Evolutionary conservation across 2,888 invertebrate species (phyloP).

Genomic region (Ectemnius lituratus): DNA sequence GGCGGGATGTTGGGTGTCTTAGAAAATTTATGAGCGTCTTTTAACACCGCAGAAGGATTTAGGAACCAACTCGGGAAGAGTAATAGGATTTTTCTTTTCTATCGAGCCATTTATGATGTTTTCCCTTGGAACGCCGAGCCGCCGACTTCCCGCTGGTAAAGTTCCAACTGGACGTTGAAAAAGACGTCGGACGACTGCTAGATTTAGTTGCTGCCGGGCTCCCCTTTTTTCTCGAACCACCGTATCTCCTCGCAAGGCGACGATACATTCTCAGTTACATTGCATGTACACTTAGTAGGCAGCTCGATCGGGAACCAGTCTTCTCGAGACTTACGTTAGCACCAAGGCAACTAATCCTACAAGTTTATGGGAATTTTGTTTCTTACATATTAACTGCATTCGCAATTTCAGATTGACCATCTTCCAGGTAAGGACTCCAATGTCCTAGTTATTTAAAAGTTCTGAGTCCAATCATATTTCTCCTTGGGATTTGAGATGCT

Average conservation of each 20-base stretch:
- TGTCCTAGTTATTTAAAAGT: no score
- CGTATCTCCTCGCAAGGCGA: conserved; percentile 1
- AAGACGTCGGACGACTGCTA: conserved; percentile 38
- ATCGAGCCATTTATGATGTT: conserved; percentile 10
- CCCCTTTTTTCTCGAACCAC: conserved; percentile 21
- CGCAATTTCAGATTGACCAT: no score
- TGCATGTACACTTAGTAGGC: not conserved
- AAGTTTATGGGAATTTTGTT: no score
- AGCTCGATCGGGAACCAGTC: conserved; percentile 29
- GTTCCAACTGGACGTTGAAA: conserved; percentile 48
- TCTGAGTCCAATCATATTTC: no score
- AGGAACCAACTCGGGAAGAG: conserved; percentile 11
- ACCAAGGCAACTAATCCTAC: no score
- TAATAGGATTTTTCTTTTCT: conserved; percentile 39
- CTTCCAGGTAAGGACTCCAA: no score
- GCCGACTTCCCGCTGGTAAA: conserved; percentile 43
- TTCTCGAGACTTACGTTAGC: not conserved
- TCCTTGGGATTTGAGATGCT: no score
- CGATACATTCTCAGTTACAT: conserved; percentile 9
- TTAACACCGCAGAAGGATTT: conserved; percentile 25
- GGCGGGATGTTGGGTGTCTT: not conserved
- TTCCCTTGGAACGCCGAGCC: conserved; percentile 24
- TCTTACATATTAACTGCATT: no score
- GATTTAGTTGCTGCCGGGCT: conserved; percentile 35
- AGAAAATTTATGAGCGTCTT: conserved; percentile 7